These are phyloP conservation scores for Amyelois transitella DNA, from an alignment of 1,140 invertebrate species.

Conservation along the genomic window DNA sequence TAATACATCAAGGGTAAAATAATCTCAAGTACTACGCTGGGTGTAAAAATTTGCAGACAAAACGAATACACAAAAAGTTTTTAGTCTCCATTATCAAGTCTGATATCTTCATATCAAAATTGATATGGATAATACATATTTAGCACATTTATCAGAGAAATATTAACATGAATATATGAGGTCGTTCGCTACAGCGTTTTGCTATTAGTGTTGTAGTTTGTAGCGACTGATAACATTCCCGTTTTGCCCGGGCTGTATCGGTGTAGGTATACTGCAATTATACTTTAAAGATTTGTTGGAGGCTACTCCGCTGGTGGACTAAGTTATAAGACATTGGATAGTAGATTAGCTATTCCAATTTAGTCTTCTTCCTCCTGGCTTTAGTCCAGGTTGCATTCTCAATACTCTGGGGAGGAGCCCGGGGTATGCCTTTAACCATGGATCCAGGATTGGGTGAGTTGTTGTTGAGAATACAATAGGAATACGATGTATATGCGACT, in stretches of 20 bases:
- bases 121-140: slow-evolving; percentile 13
- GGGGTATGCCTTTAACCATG: too few relatives aligned
- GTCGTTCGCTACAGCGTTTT: slow-evolving; percentile 43
- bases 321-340: slow-evolving; percentile 9
- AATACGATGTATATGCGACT: neutral
- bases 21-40: too few relatives aligned
- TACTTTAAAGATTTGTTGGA: slow-evolving; percentile 54
- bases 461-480: neutral
- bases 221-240: slow-evolving; percentile 50
- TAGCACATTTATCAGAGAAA: slow-evolving; percentile 28
- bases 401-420: too few relatives aligned
- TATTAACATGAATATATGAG: slow-evolving; percentile 35
- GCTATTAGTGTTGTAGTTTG: slow-evolving; percentile 56
- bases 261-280: slow-evolving; percentile 53
- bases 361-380: too few relatives aligned
- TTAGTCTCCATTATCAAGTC: neutral
- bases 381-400: too few relatives aligned
- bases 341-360: neutral
- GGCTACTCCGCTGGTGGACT: slow-evolving; percentile 14
- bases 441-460: too few relatives aligned
- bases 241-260: slow-evolving; percentile 42
- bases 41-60: neutral
- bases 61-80: neutral
- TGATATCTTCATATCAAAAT: neutral
- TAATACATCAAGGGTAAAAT: too few relatives aligned